Base-by-base conservation (phyloP, 2,797 vertebrate species). In the Streptopelia turtur region DNA sequence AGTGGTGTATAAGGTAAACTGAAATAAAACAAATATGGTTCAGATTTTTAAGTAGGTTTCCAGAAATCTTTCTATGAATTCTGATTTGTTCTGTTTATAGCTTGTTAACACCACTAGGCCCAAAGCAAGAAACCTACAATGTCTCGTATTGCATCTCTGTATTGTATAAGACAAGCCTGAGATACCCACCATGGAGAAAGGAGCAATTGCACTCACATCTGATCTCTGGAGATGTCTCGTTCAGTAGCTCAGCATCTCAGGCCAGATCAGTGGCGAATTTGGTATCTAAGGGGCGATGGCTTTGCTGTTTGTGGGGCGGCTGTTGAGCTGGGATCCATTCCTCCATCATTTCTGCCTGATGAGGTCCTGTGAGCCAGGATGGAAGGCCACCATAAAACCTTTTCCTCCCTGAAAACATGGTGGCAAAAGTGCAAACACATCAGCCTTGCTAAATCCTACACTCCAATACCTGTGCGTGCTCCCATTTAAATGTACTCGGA, bases 21-120 rank as follows among this genome's bases (percentile, higher is more conserved):
- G 68, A 82, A 93, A 80, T 55, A 77, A 95, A 94, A 30, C 77
- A 89, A 90, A 92, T 14, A 5, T 9, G 16, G 35, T 12, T 84
- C 77, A 7, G 63, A 43, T 57, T 95, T 93, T 80, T 18, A 70
- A 90, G 64, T 45, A 72, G 70, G 70, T 28, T 71, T 80, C 49
- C 59, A 79, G 47, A 86, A 72, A 50, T 28, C 31, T n/a, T 84
- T 35, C 63, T 30, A 2, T 65, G 59, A 79, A 8, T 66, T 69
- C 65, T 70, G 45, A 39, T 53, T 57, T 60, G 27, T 50, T 31
- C 37, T 66, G 8, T 91, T 94, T 70, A 45, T 41, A 93, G 22
- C 33, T 35, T 27, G 57, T 23, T 89, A 37, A 55, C 85, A 24
- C 14, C 81, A 18, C 53, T 1, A 68, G 53, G 59, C 65, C 59